Evolutionary conservation across 2,113 vertebrate species (phyloP), one percentile per base, ranked within the genome.

Genomic region (Elanus axillaris): DNA sequence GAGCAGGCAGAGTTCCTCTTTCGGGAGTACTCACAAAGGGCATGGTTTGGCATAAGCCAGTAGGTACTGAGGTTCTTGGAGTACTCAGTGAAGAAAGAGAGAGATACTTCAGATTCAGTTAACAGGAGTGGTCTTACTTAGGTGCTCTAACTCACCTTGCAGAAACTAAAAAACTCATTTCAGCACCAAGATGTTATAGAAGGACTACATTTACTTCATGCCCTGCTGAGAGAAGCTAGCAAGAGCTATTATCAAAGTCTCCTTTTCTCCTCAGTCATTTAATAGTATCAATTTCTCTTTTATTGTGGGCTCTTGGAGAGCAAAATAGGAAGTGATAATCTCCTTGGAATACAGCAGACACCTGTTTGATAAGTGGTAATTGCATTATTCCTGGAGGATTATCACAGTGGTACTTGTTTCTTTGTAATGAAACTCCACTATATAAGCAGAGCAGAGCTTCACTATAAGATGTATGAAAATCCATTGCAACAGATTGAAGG

Each of bases 311-410:
- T 93, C 50, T 95, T 5, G 1, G 86, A 95, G 84, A 94, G 67
- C 86, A 95, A 93, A 95, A 83, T 82, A 89, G 63, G 74, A 97
- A 93, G 93, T 95, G 93, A 93, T 96, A 96, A 96, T 96, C 94
- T 96, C 84, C 93, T 86, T 86, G 84, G 94, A 96, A 93, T 97
- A 94, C 67, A 93, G 87, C 89, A 95, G 77, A 93, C 89, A 97
- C 95, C 95, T 97, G 97, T 95, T 96, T 96, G 94, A 91, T 95
- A 94, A 89, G 94, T 96, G 96, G 95, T 95, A 95, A 96, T 95
- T 96, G 93, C 96, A 94, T 87, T 95, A 90, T 95, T 96, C 77
- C 80, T 94, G 80, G 88, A 95, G 73, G 95, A 96, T 95, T 94
- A 94, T 95, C 95, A 90, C 95, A 75, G 84, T 87, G 63, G 80